Base-by-base conservation (phyloP, 2,113 vertebrate species). In the Ariopsis seemanni region DNA sequence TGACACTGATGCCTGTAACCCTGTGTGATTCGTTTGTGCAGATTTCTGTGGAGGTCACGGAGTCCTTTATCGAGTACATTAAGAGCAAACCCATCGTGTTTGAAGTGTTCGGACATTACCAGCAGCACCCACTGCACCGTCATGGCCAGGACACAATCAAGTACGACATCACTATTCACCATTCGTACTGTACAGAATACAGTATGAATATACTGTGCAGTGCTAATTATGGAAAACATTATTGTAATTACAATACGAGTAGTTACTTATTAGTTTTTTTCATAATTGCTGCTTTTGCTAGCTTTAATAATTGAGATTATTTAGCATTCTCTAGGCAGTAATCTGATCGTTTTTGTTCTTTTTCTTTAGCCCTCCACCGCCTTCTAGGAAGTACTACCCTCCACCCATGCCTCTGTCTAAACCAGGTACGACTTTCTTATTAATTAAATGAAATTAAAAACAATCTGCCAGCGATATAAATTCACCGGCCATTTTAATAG, bases 41-140 rank as follows among this genome's bases (percentile, higher is more conserved):
- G 98, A 95, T 99, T 93, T 97, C 98, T 7, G 98, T 99, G 81
- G 97, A 99, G 92, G 97, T 99, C 90, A 99, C 97, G 0, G 97
- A 99, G 90, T 99, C 98, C 0, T 99, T 99, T 91, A 97, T 97
- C 77, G 98, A 99, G 62, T 97, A 99, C 88, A 97, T 99, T 92
- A 99, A 97, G 95, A 96, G 92, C 83, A 99, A 99, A 67, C 98
- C 98, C 0, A 96, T 99, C 11, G 98, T 99, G 77, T 99, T 99
- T 92, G 98, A 99, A 91, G 98, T 99, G 86, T 99, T 99, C 52
- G 98, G 98, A 0, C 98, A 99, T 92, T 99, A 98, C 88, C 98
- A 99, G 93, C 98, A 99, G 91, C 97, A 99, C 84, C 97, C 98
- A 1, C 95, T 96, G 63, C 97, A 99, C 85, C 91, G 94, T 57